Evolutionary conservation across 2,113 vertebrate species (phyloP).

Genomic region (Phyllostomus hastatus): DNA sequence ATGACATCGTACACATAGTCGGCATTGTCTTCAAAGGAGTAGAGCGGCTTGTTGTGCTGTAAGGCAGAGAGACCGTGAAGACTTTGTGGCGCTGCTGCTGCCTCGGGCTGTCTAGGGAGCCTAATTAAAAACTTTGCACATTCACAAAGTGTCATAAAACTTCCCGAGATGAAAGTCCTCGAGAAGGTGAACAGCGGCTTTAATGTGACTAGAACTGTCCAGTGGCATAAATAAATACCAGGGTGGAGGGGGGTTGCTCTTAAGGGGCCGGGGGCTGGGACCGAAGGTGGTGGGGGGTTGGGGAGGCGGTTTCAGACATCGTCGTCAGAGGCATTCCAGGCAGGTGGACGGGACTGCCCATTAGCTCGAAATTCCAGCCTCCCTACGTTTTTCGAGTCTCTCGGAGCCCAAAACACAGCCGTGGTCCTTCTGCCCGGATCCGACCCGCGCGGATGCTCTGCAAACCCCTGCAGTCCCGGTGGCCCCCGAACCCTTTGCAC

Average conservation of each 20-base stretch:
- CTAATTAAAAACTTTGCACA: conserved; percentile 99
- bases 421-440: background rate
- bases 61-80: conserved; percentile 82
- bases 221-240: conserved; percentile 77
- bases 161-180: conserved; percentile 92
- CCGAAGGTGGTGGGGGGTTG: background rate
- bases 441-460: background rate
- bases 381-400: background rate
- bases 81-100: conserved; percentile 96
- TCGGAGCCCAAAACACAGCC: conserved; percentile 37
- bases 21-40: conserved; percentile 99
- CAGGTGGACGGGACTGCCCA: conserved; percentile 70
- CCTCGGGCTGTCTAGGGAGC: conserved; percentile 96
- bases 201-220: conserved; percentile 89
- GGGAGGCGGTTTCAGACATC: conserved; percentile 39
- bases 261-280: conserved; percentile 17
- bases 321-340: conserved; percentile 41
- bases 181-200: conserved; percentile 81
- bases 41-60: conserved; percentile 98
- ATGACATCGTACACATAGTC: conserved; percentile 99
- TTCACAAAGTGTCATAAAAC: conserved; percentile 96
- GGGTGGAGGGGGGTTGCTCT: conserved; percentile 32
- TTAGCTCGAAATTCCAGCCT: background rate
- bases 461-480: background rate
- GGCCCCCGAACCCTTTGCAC: background rate